A percentile compares a stretch with the other conserved stretches of the same genome.
Conservation (phyloP, 2,888 invertebrate species). For the Ectemnius cavifrons region DNA sequence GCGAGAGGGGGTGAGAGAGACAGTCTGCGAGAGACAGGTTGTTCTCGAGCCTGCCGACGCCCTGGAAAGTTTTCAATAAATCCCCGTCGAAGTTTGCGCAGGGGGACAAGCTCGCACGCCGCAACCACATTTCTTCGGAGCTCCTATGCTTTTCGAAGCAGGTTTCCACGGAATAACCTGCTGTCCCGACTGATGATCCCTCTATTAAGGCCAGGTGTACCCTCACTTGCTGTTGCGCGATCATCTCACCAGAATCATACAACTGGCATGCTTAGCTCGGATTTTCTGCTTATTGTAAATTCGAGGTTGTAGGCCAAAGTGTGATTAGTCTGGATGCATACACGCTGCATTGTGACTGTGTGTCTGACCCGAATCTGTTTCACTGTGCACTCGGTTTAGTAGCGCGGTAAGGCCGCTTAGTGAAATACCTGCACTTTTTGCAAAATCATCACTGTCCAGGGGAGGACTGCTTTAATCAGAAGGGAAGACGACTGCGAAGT, state of each 20-base stretch:
- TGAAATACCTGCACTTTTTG: no score
- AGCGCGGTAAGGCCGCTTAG: no score
- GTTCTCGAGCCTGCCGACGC: conserved; percentile 3
- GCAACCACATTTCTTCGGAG: conserved; percentile 4
- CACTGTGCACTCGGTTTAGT: no score
- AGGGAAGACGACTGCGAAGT: no score
- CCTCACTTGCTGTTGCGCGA: conserved; percentile 12
- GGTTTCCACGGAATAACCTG: conserved; percentile 57
- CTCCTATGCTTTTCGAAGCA: conserved; percentile 45
- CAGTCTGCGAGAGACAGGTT: conserved; percentile 9
- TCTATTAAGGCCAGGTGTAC: conserved; percentile 2
- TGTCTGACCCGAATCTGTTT: no score
- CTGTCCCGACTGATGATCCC: conserved; percentile 59
- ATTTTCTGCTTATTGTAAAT: no score
- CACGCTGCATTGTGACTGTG: no score
- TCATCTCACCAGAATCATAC: conserved; percentile 13
- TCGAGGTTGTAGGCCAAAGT: no score
- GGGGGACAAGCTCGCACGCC: background rate
- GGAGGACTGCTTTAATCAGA: no score
- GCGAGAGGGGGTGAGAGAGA: conserved; percentile 22
- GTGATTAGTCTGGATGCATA: no score
- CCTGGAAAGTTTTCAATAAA: conserved; percentile 60
- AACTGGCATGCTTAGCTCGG: no score
- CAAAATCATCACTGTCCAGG: no score
- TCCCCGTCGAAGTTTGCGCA: conserved; percentile 45